Conservation (phyloP, 2,797 vertebrate species). For the Sciaenops ocellatus region DNA sequence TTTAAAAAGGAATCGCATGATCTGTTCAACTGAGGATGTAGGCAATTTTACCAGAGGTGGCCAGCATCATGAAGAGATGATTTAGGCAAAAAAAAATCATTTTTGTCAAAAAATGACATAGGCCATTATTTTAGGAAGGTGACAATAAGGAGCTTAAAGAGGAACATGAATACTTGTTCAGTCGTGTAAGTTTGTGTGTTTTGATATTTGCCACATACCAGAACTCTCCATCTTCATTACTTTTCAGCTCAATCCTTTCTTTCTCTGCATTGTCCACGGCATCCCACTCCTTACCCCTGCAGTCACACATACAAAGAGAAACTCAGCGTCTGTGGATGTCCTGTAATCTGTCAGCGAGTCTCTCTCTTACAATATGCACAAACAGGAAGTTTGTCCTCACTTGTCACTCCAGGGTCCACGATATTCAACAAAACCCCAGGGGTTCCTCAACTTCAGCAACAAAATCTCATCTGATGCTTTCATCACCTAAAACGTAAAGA, state of each 20-base stretch:
- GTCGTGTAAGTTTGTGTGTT: neutral
- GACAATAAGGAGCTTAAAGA: too few species aligned
- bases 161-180: neutral
- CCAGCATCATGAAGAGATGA: too few species aligned
- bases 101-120: too few species aligned
- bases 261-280: constrained; percentile 77
- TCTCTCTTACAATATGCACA: constrained; percentile 2
- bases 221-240: constrained; percentile 87
- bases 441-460: constrained; percentile 86
- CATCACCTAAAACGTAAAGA: constrained; percentile 73
- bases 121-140: too few species aligned
- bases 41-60: too few species aligned
- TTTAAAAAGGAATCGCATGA: too few species aligned
- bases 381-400: constrained; percentile 66
- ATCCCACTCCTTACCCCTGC: constrained; percentile 84
- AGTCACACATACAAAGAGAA: constrained; percentile 35
- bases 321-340: constrained; percentile 1
- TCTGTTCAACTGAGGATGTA: too few species aligned
- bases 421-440: constrained; percentile 89
- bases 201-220: constrained; percentile 74
- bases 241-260: constrained; percentile 77
- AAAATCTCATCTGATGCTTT: constrained; percentile 70
- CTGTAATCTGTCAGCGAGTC: neutral
- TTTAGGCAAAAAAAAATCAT: too few species aligned
- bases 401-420: constrained; percentile 88